Evolutionary conservation across 2,797 vertebrate genomes (phyloP), one percentile per base, ranked within the genome.

Genomic region (Meriones psammophilus): DNA sequence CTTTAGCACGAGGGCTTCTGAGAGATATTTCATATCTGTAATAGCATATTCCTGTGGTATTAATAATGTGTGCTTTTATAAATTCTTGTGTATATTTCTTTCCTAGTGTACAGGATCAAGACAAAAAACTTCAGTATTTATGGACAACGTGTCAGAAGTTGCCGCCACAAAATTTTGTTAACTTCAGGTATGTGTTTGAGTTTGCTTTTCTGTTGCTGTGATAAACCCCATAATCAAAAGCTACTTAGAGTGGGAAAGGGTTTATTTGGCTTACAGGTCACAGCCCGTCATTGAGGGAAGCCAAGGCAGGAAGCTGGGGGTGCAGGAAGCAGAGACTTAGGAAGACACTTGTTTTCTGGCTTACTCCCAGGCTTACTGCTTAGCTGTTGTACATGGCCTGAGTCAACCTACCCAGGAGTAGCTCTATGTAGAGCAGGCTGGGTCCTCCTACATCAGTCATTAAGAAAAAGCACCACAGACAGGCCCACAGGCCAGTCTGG

Each of bases 101-200:
- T 71, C n/a, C 62, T 98, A 99, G 99, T 95, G 99, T 99, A 92
- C 98, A 99, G 81, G 99, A 99, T 98, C 99, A 99, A 96, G 99
- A 99, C 98, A 99, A 99, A 98, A 99, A 99, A 96, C 99, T 99
- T 30, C 99, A 99, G 92, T 99, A 99, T 14, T 98, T 99, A 10
- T 99, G 99, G 99, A 98, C 99, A 76, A 99, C 99, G 24, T 99
- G 99, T 98, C 99, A 99, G 98, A 98, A 99, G 92, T 98, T 99
- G 98, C 99, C 99, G 98, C 99, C 99, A 98, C 99, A 99, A 98
- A 99, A 99, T 97, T 99, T 99, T 96, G 99, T 98, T 90, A 99
- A 99, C 97, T 99, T 99, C 98, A 99, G 99, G 99, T 99, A 60
- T 2, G 97, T 95, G 14, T 86, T 36, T 69, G 83, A 54, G 28